Base-by-base conservation (phyloP, 1,140 invertebrate species). In the Babylonia areolata region DNA sequence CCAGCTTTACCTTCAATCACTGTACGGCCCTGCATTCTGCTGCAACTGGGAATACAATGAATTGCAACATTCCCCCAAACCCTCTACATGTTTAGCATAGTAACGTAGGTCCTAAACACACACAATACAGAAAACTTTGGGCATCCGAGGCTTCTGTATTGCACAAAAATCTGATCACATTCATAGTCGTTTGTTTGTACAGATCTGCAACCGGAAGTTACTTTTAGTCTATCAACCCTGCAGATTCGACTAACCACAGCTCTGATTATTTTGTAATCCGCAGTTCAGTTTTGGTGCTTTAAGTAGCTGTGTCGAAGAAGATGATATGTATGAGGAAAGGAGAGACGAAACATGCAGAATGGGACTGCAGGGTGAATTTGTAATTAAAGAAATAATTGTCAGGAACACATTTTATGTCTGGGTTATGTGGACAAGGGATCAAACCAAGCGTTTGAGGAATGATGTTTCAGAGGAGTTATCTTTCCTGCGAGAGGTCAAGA, bases 131-230 rank as follows among this genome's bases (percentile, higher is more conserved):
- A 20, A 35, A 33, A 35, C 33, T 20, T 75, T 75, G 33, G 33
- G 33, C 28, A 35, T n/a, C 37, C 33, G 0, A 33, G 33, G 73
- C n/a, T 39, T 71, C 69, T 33, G 69, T 33, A 75, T 35, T 15
- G 23, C 73, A 75, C 15, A 37, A 37, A 75, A 35, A 39, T 37
- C 31, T 39, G 33, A 37, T 33, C 73, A 35, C 33, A 39, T 35
- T 37, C 73, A 75, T 75, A 9, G 15, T 75, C 58, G 58, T 75
- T 75, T 75, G 73, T 75, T 75, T 37, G 17, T 23, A 35, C 73
- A 75, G 73, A 51, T 51, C 73, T 75, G 73, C 33, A 75, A 75
- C 73, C 73, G 73, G 73, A 75, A 75, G 73, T 75, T 6, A 75
- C 73, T 75, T 35, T 2, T 17, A 51, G 9, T 12, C 46, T 51